Evolutionary conservation across 2,888 invertebrate genomes (phyloP), one percentile per base, ranked within the genome.

Genomic region (Hypena proboscidalis): DNA sequence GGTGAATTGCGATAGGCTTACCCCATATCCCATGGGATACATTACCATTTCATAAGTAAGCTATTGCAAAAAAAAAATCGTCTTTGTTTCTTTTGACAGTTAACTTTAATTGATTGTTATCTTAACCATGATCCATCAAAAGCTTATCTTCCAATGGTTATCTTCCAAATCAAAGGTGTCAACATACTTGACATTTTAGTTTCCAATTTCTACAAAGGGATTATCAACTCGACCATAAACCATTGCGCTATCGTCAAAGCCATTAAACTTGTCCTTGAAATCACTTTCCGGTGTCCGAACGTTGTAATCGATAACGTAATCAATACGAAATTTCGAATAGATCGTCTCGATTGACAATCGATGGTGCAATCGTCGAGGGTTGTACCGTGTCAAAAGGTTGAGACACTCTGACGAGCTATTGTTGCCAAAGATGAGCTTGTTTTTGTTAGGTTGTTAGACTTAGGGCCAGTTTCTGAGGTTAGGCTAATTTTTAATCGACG

Each of bases 201-300:
- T 27, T 25, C 7, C 11, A 14, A 13, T n/a, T 14, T 14, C 4
- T 4, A 27, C 3, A 29, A 40, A 43, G 49, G 50, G 48, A 36
- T 10, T 2, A 7, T 4, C n/a, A 36, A 15, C 3, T 43, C 35
- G 36, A 44, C 42, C 47, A 34, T 33, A 13, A 42, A 48, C 13
- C 22, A 47, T 64, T 64, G 38, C 56, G 32, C 11, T 11, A 58
- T 59, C 47, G 15, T 42, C 37, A 10, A 23, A 45, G 17, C 38
- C 19, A 48, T 43, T 43, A 43, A 62, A 48, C 4, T 30, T 58
- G 69, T 74, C 79, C 78, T 75, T 79, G 70, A 69, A 61, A 37
- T 38, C 49, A 50, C 73, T 67, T 73, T 74, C 74, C 70, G 68
- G 68, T 68, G 54, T 58, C 40, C 32, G 44, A 52, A 50, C 70